Conservation (phyloP, 2,113 vertebrate genomes). For the Siphamia tubifer region DNA sequence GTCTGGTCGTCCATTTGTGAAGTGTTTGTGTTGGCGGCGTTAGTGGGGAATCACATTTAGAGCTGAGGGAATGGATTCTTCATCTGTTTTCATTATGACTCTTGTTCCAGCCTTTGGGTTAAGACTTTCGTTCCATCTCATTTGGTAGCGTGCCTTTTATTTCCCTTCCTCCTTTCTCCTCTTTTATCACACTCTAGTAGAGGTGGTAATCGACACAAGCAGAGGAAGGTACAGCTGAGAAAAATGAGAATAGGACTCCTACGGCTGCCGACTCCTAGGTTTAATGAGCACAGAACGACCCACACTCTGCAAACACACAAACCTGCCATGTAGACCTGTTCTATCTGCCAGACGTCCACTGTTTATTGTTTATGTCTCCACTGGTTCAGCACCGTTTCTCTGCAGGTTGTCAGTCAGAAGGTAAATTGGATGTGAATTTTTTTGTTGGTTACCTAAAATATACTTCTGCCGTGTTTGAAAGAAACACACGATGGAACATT, state of each 20-base stretch:
- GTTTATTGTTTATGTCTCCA: background rate
- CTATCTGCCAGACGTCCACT: background rate
- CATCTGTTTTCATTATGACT: conserved; percentile 14
- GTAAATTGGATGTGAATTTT: background rate
- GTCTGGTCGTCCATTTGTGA: background rate
- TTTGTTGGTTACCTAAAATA: background rate
- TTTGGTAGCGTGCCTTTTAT: conserved; percentile 9
- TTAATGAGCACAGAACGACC: conserved; percentile 11
- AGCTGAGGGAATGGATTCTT: background rate
- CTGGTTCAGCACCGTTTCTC: background rate
- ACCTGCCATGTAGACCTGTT: background rate
- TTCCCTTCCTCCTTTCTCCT: background rate
- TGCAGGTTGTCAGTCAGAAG: background rate
- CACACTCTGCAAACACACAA: background rate
- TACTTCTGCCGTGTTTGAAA: background rate
- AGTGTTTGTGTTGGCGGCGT: background rate
- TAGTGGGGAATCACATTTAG: background rate
- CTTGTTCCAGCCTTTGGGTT: background rate
- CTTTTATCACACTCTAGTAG: background rate
- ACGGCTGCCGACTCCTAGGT: conserved; percentile 1
- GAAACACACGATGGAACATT: background rate
- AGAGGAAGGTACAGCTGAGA: background rate
- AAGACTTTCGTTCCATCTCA: background rate
- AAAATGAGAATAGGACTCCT: conserved; percentile 4
- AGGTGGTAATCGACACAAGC: conserved; percentile 3